Evolutionary conservation across 2,113 vertebrate genomes (phyloP).

Genomic region (Panthera leo): DNA sequence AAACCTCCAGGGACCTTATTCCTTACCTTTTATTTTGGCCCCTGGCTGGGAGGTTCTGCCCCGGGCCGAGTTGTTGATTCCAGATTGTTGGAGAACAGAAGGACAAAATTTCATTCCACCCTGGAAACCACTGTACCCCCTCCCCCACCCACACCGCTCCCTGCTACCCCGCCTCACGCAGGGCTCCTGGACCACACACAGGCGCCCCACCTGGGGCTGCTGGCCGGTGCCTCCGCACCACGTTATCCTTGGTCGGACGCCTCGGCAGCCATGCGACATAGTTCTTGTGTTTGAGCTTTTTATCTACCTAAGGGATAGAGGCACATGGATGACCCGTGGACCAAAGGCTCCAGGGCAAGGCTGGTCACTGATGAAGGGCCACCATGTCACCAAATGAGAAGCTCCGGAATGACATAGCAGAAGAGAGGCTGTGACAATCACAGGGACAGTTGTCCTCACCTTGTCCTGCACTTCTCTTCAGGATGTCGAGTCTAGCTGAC

Average conservation of each 20-base stretch:
- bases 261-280: rapidly evolving
- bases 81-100: not conserved
- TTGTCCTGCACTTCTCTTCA: not conserved
- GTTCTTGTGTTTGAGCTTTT: not conserved
- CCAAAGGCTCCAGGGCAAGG: too few relatives aligned
- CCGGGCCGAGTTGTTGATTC: not conserved
- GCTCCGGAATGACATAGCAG: rapidly evolving
- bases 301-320: not conserved
- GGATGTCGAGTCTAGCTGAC: not conserved
- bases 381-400: not conserved
- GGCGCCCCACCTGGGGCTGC: rapidly evolving
- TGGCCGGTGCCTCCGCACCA: rapidly evolving
- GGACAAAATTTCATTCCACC: rapidly evolving
- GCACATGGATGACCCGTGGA: rapidly evolving
- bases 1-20: not conserved
- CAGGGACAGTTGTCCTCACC: rapidly evolving
- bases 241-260: rapidly evolving
- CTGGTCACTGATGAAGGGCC: not conserved
- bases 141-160: rapidly evolving
- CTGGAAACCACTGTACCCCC: not conserved
- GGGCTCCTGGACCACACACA: rapidly evolving
- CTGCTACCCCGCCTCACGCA: rapidly evolving
- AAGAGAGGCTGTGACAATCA: not conserved
- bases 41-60: not conserved
- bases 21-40: not conserved